Evolutionary conservation across 2,113 vertebrate genomes (phyloP).

Genomic region (Phrynosoma blainvillii): DNA sequence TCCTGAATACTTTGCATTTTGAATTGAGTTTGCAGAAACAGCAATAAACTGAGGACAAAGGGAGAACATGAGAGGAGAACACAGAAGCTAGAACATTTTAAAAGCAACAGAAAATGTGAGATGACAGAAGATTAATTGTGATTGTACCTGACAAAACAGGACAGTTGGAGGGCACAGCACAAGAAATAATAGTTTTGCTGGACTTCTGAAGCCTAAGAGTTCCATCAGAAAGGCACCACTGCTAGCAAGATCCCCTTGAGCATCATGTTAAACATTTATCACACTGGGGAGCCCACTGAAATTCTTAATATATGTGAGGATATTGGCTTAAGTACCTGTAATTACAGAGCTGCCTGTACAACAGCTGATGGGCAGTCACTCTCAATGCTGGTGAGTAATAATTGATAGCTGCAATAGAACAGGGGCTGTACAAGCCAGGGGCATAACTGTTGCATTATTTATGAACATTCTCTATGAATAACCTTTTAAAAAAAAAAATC

Average conservation of each 20-base stretch:
- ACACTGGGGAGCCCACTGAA: not conserved
- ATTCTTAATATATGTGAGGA: not conserved
- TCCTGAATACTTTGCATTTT: too few species aligned
- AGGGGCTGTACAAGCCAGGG: not conserved
- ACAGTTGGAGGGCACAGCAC: not conserved
- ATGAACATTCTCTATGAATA: not conserved
- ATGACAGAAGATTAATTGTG: too few species aligned
- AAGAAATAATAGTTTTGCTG: too few species aligned
- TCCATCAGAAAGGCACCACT: not conserved
- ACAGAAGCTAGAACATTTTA: too few species aligned
- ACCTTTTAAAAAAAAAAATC: not conserved
- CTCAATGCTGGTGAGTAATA: not conserved
- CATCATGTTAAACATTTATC: not conserved
- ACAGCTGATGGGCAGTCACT: not conserved
- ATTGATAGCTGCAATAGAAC: not conserved
- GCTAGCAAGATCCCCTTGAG: not conserved
- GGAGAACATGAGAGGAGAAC: too few species aligned
- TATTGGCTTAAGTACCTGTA: not conserved
- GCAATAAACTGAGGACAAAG: too few species aligned
- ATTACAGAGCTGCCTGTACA: not conserved
- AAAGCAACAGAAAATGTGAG: too few species aligned
- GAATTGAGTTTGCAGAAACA: too few species aligned
- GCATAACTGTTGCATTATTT: conserved; percentile 7
- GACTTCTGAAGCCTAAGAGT: not conserved
- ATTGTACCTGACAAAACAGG: too few species aligned